phyloP scores from a whole-genome alignment of 2,797 vertebrate genomes.

The Thripadectes ignobilis region DNA sequence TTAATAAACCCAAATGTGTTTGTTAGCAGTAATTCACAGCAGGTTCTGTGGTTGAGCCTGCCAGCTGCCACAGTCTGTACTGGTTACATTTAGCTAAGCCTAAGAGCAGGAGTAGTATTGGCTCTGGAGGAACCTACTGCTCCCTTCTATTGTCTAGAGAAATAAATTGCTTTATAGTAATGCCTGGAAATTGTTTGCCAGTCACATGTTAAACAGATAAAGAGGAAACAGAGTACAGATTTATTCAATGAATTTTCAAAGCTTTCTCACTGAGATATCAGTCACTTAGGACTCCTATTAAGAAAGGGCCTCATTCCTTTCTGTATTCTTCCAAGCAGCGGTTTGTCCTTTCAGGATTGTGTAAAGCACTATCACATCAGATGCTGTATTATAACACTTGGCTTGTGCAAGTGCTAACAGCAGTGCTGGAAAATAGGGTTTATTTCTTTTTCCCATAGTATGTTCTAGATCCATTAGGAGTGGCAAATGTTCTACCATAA shows the following conservation, averaged over 20 bases:
- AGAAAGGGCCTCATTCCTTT: neutral
- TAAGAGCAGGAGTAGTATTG: neutral
- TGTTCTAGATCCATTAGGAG: neutral
- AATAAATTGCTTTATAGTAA: neutral
- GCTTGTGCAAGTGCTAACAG: neutral
- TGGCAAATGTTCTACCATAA: neutral
- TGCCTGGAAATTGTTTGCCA: neutral
- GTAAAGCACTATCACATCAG: neutral
- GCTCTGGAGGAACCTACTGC: neutral
- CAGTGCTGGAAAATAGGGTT: neutral
- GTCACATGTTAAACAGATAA: neutral
- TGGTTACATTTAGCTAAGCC: neutral
- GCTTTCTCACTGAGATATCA: neutral
- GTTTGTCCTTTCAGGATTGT: neutral
- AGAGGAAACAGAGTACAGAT: neutral
- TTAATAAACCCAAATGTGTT: conserved; percentile 47
- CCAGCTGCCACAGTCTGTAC: conserved; percentile 5
- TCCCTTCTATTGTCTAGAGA: neutral
- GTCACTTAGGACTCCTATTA: neutral
- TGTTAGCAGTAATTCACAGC: conserved; percentile 50
- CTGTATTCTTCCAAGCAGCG: neutral
- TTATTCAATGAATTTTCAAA: neutral
- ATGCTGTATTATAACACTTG: neutral
- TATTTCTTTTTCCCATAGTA: neutral
- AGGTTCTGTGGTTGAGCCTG: neutral